Evolutionary conservation across 2,113 vertebrate species (phyloP), one percentile per base, ranked within the genome.

Genomic region (Bettongia penicillata): DNA sequence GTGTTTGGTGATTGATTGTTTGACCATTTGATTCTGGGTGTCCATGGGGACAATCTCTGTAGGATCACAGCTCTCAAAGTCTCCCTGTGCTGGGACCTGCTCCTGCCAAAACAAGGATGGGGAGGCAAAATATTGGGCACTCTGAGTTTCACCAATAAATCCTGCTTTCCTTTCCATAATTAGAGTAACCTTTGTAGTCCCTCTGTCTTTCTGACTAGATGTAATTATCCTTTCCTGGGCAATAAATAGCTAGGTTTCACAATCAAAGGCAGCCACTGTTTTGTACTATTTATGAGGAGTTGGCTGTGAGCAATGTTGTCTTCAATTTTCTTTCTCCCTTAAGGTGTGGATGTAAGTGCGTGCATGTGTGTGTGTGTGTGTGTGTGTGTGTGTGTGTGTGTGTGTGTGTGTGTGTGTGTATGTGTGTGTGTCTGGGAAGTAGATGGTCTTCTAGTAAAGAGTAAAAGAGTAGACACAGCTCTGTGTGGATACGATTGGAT

Each of bases 221-320:
- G 90, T 93, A 95, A 92, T 96, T 91, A 37, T 90, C 95, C 43
- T 97, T 90, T 92, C 22, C 24, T 89, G 0, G 47, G 3, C 53
- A 49, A 14, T 50, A 94, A 93, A 94, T 53, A 91, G 0, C 47
- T 43, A 24, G 2, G 7, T 90, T 97, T 97, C 55, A 92, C 0
- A 94, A 55, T 28, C 0, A 9, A 2, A 8, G 96, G 25, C 26
- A 92, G 51, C 11, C 52, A 95, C 47, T 91, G 3, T 37, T 52
- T 61, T 53, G 0, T 55, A 93, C 24, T 26, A 50, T 95, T 94
- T 95, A 84, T 93, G 28, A 6, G 91, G 93, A n/a, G 50, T 23
- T 0, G 3, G 11, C 61, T 93, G 37, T 95, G 68, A 95, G 43
- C 51, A 89, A 77, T 91, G 43, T 90, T 92, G 55, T 94, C 84